These are phyloP conservation scores for Stramonita haemastoma DNA, from an alignment of 2,888 invertebrate genomes.

Conservation along the genomic window DNA sequence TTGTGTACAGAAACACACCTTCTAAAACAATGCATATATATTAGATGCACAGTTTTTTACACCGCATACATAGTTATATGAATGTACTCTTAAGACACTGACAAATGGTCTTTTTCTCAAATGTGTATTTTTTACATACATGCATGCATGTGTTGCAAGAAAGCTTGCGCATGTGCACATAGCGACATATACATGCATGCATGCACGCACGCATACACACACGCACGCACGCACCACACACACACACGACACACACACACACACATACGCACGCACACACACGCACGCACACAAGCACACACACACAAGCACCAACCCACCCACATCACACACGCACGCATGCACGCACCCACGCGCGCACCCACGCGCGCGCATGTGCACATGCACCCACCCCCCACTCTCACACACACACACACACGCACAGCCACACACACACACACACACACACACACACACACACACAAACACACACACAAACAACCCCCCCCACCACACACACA, in stretches of 20 bases:
- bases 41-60: no score
- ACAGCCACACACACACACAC: not conserved
- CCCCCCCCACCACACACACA: no score
- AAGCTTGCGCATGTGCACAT: not conserved
- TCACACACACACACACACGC: slow-evolving; percentile 19
- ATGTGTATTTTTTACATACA: not conserved
- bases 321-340: not conserved
- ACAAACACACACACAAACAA: no score
- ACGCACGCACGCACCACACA: not conserved
- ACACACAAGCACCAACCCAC: not conserved
- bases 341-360: not conserved
- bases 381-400: no score
- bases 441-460: no score
- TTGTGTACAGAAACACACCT: no score
- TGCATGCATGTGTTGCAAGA: not conserved
- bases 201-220: not conserved
- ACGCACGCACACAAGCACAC: not conserved
- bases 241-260: not conserved
- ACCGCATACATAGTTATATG: not conserved
- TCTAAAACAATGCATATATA: no score
- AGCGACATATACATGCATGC: not conserved
- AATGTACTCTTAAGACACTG: not conserved
- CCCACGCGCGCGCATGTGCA: not conserved
- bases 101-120: not conserved
- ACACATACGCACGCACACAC: slow-evolving; percentile 1